These are phyloP conservation scores for Zapornia atra DNA, from an alignment of 2,113 vertebrate species.

Conservation along the genomic window DNA sequence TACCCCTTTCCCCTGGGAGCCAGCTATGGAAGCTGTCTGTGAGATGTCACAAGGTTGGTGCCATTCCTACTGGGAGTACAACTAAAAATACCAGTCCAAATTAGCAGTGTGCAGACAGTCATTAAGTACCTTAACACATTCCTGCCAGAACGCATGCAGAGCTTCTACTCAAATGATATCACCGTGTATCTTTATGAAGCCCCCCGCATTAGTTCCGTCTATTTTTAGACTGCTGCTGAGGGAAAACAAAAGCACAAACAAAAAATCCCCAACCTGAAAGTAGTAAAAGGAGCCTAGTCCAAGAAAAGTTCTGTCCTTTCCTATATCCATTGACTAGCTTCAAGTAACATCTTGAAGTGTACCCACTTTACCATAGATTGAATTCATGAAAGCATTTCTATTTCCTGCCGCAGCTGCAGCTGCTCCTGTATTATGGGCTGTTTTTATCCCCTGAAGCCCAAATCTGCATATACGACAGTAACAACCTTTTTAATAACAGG, in stretches of 20 bases:
- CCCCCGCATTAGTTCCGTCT: neutral
- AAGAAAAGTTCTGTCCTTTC: neutral
- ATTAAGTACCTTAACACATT: constrained; percentile 25
- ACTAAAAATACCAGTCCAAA: constrained; percentile 39
- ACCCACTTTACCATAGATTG: neutral
- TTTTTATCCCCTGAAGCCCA: neutral
- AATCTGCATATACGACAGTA: neutral
- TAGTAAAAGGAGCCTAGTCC: neutral
- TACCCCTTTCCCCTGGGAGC: neutral
- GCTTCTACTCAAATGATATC: neutral
- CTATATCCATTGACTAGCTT: neutral
- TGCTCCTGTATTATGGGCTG: neutral
- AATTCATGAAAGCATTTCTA: neutral
- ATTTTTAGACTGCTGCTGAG: neutral
- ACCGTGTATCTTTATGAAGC: neutral
- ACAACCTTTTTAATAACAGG: neutral
- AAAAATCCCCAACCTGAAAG: neutral
- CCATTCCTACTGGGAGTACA: neutral
- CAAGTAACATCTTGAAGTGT: neutral
- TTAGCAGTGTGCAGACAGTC: neutral
- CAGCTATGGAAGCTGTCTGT: neutral
- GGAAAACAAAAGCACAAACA: neutral
- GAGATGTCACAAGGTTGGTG: neutral
- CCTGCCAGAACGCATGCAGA: neutral
- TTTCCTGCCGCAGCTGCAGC: neutral